Percentiles rank a stretch among this genome's conserved stretches.
phyloP scores from a whole-genome alignment of 2,113 vertebrate genomes.

The Oostethus manadensis region DNA sequence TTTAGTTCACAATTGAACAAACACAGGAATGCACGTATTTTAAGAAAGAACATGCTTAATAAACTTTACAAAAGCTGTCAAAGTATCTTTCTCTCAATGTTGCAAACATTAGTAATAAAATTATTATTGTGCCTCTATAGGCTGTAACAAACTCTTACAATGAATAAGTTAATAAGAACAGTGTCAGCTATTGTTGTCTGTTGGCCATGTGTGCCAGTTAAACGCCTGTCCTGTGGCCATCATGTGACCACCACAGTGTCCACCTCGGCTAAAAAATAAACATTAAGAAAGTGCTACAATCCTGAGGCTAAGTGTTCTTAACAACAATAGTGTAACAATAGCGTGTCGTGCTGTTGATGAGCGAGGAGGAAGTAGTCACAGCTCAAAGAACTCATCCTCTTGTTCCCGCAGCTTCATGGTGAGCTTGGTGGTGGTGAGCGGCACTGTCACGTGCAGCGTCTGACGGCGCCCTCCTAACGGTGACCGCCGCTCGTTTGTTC shows the following conservation, averaged over 20 bases:
- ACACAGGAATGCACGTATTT: too few relatives aligned
- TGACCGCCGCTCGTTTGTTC: conserved; percentile 19
- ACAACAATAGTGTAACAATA: too few relatives aligned
- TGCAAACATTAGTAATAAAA: background rate
- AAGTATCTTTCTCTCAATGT: background rate
- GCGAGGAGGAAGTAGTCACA: conserved; percentile 58
- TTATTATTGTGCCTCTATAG: background rate
- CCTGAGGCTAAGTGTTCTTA: background rate
- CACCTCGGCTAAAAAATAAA: background rate
- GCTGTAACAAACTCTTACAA: too few relatives aligned
- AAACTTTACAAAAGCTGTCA: background rate
- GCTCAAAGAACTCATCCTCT: conserved; percentile 88
- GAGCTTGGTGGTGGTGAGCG: conserved; percentile 76
- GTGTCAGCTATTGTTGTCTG: background rate
- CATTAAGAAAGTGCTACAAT: background rate
- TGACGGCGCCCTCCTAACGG: conserved; percentile 52
- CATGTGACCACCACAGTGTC: background rate
- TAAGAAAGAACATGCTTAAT: background rate
- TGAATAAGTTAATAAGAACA: conserved; percentile 5
- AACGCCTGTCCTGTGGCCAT: background rate
- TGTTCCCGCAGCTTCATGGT: conserved; percentile 71
- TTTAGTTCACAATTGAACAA: too few relatives aligned
- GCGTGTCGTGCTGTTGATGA: background rate
- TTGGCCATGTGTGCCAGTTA: background rate
- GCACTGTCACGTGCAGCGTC: conserved; percentile 66